Evolutionary conservation across 2,113 vertebrate species (phyloP).

Genomic region (rabbit (Oryctolagus cuniculus)): DNA sequence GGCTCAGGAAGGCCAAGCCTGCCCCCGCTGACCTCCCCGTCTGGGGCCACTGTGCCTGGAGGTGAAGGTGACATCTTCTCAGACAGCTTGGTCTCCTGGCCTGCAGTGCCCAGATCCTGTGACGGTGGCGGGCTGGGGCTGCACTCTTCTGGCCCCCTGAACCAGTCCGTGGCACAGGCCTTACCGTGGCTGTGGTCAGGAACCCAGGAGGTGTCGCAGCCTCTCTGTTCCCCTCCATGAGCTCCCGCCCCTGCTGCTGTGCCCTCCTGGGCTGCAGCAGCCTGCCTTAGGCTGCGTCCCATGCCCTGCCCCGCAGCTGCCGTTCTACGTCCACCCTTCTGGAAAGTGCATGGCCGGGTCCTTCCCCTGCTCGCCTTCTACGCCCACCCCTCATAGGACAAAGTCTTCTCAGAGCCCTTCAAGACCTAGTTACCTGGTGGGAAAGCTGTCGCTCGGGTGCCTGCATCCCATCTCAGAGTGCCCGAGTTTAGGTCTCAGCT

Average conservation of each 20-base stretch:
- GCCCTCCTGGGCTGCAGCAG: not conserved
- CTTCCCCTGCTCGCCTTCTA: not conserved
- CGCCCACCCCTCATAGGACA: not conserved
- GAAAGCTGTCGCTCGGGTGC: too few relatives aligned
- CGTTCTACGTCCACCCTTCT: not conserved
- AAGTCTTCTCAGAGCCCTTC: not conserved
- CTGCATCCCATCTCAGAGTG: too few relatives aligned
- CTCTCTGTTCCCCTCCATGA: not conserved
- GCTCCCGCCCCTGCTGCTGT: not conserved
- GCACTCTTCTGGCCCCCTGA: not conserved
- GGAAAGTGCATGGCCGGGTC: not conserved
- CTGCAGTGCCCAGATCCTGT: not conserved
- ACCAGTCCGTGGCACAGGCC: not conserved
- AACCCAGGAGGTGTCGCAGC: not conserved
- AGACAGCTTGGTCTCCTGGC: not conserved
- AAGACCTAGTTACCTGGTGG: not conserved
- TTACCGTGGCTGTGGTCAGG: not conserved
- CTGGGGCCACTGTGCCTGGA: not conserved
- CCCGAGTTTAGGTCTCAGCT: too few relatives aligned
- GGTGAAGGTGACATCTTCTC: not conserved
- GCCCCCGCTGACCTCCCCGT: not conserved
- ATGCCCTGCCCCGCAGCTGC: fast-evolving
- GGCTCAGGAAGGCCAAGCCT: not conserved
- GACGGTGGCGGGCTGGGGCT: not conserved
- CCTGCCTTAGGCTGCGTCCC: too few relatives aligned